A percentile compares a stretch with the other conserved stretches of the same genome.
Evolutionary conservation across 1,140 invertebrate species (phyloP).

Genomic region (Bradysia coprophila): DNA sequence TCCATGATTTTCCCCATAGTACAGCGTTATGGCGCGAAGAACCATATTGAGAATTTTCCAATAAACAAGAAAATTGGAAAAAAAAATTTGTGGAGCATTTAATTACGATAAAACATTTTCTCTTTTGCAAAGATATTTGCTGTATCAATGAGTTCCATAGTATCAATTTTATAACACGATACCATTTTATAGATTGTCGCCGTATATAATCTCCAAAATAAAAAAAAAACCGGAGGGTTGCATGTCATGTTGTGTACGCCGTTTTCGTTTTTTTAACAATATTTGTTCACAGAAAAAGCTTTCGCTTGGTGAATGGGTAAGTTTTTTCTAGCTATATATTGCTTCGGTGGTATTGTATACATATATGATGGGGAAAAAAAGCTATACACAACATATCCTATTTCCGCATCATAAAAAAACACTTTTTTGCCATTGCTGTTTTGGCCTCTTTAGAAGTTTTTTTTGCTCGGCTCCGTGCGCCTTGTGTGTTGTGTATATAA

Average conservation of each 20-base stretch:
- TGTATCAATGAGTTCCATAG: background rate
- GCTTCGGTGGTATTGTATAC: no score
- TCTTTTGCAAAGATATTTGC: background rate
- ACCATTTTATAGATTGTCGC: background rate
- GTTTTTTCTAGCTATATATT: no score
- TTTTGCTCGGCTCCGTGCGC: no score
- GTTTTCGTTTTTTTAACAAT: background rate
- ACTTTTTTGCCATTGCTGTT: background rate
- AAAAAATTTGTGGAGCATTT: background rate
- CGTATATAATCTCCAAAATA: no score
- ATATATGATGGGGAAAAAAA: no score
- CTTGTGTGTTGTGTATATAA: background rate
- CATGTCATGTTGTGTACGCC: background rate
- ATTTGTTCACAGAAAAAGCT: no score
- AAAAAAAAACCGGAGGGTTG: background rate
- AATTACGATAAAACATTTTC: background rate
- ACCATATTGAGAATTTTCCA: no score
- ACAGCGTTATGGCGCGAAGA: no score
- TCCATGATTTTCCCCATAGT: no score
- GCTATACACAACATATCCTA: no score
- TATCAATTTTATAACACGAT: background rate
- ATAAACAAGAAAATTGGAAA: background rate
- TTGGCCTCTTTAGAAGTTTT: background rate
- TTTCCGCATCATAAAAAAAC: background rate
- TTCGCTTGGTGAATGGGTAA: no score